Percentiles rank a stretch among this genome's conserved stretches.
These are phyloP conservation scores for Pangasius krempfi DNA, from an alignment of 2,797 vertebrate species.

Conservation along the genomic window DNA sequence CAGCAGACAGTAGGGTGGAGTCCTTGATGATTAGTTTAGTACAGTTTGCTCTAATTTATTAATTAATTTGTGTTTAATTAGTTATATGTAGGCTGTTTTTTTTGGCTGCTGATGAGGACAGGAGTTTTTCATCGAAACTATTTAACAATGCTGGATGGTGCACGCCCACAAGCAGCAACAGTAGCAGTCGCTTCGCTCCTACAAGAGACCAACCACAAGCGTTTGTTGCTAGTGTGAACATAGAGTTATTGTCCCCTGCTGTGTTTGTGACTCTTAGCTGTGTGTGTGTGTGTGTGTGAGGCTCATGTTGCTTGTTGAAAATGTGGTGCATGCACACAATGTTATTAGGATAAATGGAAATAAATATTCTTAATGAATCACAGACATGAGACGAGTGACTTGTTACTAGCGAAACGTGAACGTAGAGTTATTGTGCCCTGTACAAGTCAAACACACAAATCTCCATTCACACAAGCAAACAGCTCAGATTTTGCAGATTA, in stretches of 20 bases:
- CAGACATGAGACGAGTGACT: background rate
- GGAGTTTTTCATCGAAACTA: background rate
- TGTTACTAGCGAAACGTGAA: background rate
- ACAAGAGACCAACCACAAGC: background rate
- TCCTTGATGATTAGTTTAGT: too few relatives aligned
- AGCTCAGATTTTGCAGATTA: background rate
- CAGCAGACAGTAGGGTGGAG: too few relatives aligned
- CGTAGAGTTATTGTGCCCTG: background rate
- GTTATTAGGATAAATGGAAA: background rate
- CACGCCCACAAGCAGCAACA: background rate
- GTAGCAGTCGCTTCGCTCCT: background rate
- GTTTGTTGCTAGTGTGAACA: background rate
- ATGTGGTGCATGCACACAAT: background rate
- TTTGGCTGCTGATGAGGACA: background rate
- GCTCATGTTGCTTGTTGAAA: constrained; percentile 1
- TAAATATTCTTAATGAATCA: background rate
- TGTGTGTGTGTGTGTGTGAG: background rate
- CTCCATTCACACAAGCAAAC: background rate
- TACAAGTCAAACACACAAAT: background rate
- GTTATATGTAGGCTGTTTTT: background rate
- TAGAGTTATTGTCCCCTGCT: background rate
- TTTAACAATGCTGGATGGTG: background rate
- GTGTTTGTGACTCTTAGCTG: background rate
- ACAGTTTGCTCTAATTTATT: background rate
- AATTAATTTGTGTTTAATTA: background rate